Evolutionary conservation across 2,113 vertebrate genomes (phyloP).

Genomic region (Polyodon spathula): DNA sequence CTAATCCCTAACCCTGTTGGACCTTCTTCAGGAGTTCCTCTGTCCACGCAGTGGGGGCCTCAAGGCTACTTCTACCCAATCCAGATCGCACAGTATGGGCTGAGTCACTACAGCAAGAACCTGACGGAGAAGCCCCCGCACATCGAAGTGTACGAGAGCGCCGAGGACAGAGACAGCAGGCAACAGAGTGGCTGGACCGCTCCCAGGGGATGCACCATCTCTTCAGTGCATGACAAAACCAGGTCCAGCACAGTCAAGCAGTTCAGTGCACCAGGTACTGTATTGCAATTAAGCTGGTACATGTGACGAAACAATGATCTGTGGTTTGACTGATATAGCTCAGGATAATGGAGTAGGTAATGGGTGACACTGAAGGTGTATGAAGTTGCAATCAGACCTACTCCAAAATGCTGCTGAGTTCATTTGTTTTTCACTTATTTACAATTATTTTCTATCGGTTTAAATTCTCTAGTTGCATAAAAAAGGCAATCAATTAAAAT

Average conservation of each 20-base stretch:
- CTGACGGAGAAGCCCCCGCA: constrained; percentile 84
- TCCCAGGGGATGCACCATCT: constrained; percentile 73
- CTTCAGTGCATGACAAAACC: constrained; percentile 63
- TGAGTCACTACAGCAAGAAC: constrained; percentile 98
- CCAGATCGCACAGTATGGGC: constrained; percentile 95
- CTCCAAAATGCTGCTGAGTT: too few relatives aligned
- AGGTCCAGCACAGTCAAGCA: constrained; percentile 69
- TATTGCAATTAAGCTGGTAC: background rate
- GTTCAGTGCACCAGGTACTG: constrained; percentile 76
- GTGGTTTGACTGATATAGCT: too few relatives aligned
- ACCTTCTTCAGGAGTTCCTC: constrained; percentile 69
- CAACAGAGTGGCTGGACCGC: constrained; percentile 58
- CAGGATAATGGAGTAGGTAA: too few relatives aligned
- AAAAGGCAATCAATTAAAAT: too few relatives aligned
- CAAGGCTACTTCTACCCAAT: constrained; percentile 98
- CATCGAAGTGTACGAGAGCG: constrained; percentile 79
- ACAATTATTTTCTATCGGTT: too few relatives aligned
- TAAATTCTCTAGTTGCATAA: too few relatives aligned
- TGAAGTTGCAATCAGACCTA: too few relatives aligned
- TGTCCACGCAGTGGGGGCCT: constrained; percentile 96
- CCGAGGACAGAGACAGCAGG: constrained; percentile 56
- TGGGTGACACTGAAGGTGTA: too few relatives aligned
- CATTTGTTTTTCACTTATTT: too few relatives aligned
- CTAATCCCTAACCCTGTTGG: constrained; percentile 12
- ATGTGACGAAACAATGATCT: background rate